Conservation (phyloP, 2,113 vertebrate species). For the Chloroceryle aenea region DNA sequence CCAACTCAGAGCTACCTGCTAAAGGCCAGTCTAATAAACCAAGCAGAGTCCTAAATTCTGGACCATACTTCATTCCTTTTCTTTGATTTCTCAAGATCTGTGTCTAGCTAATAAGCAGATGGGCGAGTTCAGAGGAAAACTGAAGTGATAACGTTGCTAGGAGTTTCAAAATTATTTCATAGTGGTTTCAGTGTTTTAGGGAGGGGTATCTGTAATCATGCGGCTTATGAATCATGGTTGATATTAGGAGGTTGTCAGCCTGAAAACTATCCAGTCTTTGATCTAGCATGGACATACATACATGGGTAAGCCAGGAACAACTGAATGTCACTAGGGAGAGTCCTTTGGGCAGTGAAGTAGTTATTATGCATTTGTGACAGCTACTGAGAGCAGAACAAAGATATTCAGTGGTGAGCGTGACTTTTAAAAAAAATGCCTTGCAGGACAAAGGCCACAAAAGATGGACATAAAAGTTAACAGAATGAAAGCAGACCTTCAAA, state of each 20-base stretch:
- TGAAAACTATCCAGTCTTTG: background rate
- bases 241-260: background rate
- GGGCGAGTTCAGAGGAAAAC: slow-evolving; percentile 58
- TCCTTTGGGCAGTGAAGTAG: background rate
- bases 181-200: slow-evolving; percentile 34
- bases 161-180: slow-evolving; percentile 58
- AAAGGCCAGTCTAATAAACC: background rate
- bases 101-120: slow-evolving; percentile 65
- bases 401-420: fast-evolving
- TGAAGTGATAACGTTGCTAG: slow-evolving; percentile 67
- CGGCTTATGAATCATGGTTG: slow-evolving; percentile 20
- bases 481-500: background rate
- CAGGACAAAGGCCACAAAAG: background rate
- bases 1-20: background rate
- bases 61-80: background rate
- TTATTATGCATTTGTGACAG: background rate
- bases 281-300: background rate
- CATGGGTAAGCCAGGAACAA: background rate
- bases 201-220: slow-evolving; percentile 10
- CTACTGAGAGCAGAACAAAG: background rate
- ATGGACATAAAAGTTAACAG: background rate
- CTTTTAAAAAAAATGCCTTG: background rate
- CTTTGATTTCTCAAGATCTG: slow-evolving; percentile 25
- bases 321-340: background rate
- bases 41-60: background rate